Percentiles rank a stretch among this genome's conserved stretches.
Conservation (phyloP, 2,888 invertebrate species). For the Pseudococcus jackbeardsleyi region DNA sequence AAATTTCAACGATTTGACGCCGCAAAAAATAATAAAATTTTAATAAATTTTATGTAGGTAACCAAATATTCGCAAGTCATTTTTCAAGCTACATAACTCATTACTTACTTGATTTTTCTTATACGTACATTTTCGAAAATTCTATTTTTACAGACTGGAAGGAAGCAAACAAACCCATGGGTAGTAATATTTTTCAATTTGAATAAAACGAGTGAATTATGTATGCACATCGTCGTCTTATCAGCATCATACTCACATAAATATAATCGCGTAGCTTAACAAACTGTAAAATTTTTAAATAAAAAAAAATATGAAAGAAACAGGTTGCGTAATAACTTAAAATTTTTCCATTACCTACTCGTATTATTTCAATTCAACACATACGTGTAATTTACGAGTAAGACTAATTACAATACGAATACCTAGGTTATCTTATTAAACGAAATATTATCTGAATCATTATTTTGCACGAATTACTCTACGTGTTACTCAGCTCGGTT, state of each 20-base stretch:
- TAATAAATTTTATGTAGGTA: too few species aligned
- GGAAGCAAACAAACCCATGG: too few species aligned
- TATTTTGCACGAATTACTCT: background rate
- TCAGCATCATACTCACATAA: background rate
- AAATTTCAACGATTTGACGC: background rate
- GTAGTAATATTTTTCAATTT: background rate
- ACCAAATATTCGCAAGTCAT: too few species aligned
- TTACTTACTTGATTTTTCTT: too few species aligned
- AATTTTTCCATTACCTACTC: background rate
- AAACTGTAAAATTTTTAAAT: background rate
- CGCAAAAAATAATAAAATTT: too few species aligned
- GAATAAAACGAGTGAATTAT: background rate
- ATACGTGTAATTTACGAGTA: background rate
- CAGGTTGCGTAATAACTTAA: slow-evolving; percentile 4
- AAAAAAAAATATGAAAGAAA: background rate
- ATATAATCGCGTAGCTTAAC: background rate
- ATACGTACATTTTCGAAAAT: background rate
- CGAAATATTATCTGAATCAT: background rate
- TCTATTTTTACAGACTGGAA: too few species aligned
- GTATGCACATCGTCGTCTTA: background rate
- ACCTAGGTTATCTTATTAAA: background rate
- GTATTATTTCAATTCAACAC: background rate
- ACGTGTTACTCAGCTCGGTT: too few species aligned
- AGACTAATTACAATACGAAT: background rate
- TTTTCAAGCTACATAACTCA: too few species aligned